Evolutionary conservation across 2,888 invertebrate genomes (phyloP), one percentile per base, ranked within the genome.

Genomic region (Metopia argyrocephala): DNA sequence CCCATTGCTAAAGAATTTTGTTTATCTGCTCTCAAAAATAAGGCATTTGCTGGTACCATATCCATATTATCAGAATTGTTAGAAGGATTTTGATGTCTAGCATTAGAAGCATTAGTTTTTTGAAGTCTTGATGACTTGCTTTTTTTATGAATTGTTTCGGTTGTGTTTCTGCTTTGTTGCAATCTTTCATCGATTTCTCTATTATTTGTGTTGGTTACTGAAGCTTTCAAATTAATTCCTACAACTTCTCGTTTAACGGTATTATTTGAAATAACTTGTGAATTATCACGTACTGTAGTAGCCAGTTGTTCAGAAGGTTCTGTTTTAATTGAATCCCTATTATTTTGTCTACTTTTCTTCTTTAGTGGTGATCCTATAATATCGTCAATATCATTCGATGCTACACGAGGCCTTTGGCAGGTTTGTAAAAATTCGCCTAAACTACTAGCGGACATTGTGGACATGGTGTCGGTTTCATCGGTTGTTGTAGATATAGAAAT

Each of bases 381-480:
- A 18, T 57, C 50, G n/a, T 68, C 25, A 15, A 3, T 45, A 50
- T 28, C 38, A 12, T 73, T 62, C 21, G 20, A 4, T 2, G 6
- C 54, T 20, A 18, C 59, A 25, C 31, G 62, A 7, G 48, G 18
- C 6, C 57, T 76, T 2, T 73, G 52, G 9, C 73, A 80, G 12
- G 27, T 50, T 62, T 73, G 45, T 52, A 76, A 52, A 64, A 76
- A 76, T 12, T 76, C 57, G 57, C 64, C 68, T 20, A 80, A 73
- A 38, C 76, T 76, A 54, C 50, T 73, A 23, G 12, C 45, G 3
- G 65, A 71, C 31, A 61, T 28, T 15, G 59, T 18, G 15, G 59
- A 70, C 52, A 65, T 59, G 12, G 57, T 52, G 62, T 78, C 74
- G 5, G 27, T 45, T 27, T 79, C 79, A 65, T 69, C 69, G 2